Evolutionary conservation across 1,140 invertebrate species (phyloP), one percentile per base, ranked within the genome.

Genomic region (Camponotus floridanus): DNA sequence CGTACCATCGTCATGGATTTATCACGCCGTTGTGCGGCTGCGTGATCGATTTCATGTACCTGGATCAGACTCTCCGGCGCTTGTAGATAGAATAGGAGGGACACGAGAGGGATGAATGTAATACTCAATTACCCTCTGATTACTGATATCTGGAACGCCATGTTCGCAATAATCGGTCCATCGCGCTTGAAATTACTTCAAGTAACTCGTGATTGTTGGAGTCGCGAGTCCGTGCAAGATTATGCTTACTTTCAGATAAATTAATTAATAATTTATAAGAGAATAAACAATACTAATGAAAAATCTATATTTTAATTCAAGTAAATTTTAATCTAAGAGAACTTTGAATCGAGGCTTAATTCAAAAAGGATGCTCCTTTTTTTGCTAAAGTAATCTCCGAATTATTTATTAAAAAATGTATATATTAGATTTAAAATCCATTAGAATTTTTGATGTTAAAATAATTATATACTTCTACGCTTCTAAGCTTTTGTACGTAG

Each of bases 21-120:
- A 61, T 73, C 67, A 61, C 57, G 76, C 83, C 48, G 67, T 74
- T 78, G 68, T 68, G 88, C 88, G 88, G n/a, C 87, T 89, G 88
- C 88, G 88, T 89, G n/a, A 61, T 79, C 67, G 48, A 71, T 45
- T 21, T 42, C 45, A 18, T 65, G 31, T 31, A 68, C 68, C 18
- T n/a, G 71, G 67, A 39, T 57, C 70, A 76, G 26, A 74, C 55
- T 81, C 55, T 15, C 9, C 26, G 18, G 2, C 6, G 31, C 51
- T 2, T 79, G 61, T 55, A 65, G 18, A 21, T 51, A 62, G 36
- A 57, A n/a, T 21, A 45, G 9, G 48, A 36, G 36, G 9, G 3
- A 48, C 4, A 59, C 9, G 31, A 45, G 42, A 61, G 45, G 42
- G 9, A 51, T 42, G 59, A n/a, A 33, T 51, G 42, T 59, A 51